Evolutionary conservation across 2,888 invertebrate genomes (phyloP).

Genomic region (Idaea straminata): DNA sequence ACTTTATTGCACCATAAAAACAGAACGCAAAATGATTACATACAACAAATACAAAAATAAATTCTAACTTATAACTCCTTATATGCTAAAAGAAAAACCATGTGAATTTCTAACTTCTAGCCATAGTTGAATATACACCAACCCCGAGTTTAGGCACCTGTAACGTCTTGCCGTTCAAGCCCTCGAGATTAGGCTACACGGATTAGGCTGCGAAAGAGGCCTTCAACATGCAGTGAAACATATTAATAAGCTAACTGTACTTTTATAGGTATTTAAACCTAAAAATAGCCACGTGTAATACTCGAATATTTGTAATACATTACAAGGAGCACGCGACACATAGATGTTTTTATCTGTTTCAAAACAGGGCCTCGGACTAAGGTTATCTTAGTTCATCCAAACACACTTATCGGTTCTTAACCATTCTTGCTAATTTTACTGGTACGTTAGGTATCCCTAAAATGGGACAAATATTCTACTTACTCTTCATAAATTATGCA

Average conservation of each 20-base stretch:
- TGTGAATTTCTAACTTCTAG: no score
- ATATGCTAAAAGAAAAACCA: no score
- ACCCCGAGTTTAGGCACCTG: no score
- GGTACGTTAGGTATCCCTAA: not conserved
- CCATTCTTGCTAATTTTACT: not conserved
- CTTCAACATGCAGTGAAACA: no score
- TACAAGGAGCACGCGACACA: slow-evolving; percentile 27
- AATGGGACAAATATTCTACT: not conserved
- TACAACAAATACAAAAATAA: no score
- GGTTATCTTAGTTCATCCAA: slow-evolving; percentile 56
- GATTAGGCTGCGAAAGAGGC: no score
- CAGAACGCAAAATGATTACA: no score
- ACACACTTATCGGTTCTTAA: slow-evolving; percentile 46
- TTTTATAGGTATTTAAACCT: not conserved
- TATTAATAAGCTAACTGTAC: not conserved
- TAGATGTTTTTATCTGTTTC: slow-evolving; percentile 48
- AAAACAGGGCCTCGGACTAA: slow-evolving; percentile 48
- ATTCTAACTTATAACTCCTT: no score
- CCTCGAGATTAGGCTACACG: not conserved
- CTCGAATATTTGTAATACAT: not conserved
- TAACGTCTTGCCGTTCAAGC: no score
- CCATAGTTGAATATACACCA: no score
- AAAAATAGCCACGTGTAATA: not conserved
- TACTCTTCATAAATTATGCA: not conserved
- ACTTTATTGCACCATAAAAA: no score